A percentile compares a stretch with the other conserved stretches of the same genome.
Evolutionary conservation across 1,140 invertebrate genomes (phyloP).

Genomic region (Octopus bimaculoides): DNA sequence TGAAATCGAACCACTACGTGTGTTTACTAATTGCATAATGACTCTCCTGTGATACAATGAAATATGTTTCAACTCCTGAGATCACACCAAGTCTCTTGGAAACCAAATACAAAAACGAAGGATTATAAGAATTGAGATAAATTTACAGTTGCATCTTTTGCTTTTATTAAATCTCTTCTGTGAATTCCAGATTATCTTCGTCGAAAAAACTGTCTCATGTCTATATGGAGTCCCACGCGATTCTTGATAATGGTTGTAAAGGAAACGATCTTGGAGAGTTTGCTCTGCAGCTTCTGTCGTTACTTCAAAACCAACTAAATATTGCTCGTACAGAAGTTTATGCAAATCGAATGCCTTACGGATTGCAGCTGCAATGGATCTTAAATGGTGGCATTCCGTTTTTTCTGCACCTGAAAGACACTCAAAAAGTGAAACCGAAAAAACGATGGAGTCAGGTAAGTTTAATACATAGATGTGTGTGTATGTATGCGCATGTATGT

Average conservation of each 20-base stretch:
- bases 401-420: conserved; percentile 45
- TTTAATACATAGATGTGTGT: not conserved
- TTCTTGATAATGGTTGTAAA: conserved; percentile 40
- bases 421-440: conserved; percentile 40
- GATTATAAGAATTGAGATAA: no score
- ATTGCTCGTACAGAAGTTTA: conserved; percentile 20
- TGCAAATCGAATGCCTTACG: conserved; percentile 35
- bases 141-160: no score
- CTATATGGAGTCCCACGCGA: conserved; percentile 40
- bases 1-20: no score
- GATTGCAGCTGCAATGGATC: conserved; percentile 35
- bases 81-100: no score
- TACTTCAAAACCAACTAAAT: conserved; percentile 32
- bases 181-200: conserved; percentile 21
- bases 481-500: not conserved
- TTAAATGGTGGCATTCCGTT: conserved; percentile 34
- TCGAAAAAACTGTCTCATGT: conserved; percentile 27
- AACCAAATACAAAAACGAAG: no score
- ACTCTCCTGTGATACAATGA: no score
- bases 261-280: conserved; percentile 31
- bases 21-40: no score
- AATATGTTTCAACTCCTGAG: no score
- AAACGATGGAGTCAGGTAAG: conserved; percentile 46
- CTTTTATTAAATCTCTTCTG: no score
- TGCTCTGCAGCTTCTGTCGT: conserved; percentile 33